Conservation (phyloP, 2,888 invertebrate genomes). For the Synanthedon vespiformis region DNA sequence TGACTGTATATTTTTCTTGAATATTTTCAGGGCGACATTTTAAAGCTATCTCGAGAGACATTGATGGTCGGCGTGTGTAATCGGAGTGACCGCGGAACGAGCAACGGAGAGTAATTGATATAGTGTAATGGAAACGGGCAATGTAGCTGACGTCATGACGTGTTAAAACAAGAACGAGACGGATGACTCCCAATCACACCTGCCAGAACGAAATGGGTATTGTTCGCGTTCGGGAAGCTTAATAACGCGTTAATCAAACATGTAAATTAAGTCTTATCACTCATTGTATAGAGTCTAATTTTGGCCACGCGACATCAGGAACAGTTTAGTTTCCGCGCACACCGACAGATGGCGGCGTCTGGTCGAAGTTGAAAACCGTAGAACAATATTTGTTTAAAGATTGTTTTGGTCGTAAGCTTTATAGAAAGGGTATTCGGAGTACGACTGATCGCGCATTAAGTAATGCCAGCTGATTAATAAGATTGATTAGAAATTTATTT, state of each 20-base stretch:
- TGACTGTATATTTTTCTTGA: slow-evolving; percentile 25
- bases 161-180: slow-evolving; percentile 54
- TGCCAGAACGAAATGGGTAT: slow-evolving; percentile 48
- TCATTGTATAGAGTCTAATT: slow-evolving; percentile 33
- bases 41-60: not conserved
- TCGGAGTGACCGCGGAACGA: slow-evolving; percentile 26
- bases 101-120: slow-evolving; percentile 51
- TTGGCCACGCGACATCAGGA: not conserved
- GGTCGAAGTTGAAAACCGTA: slow-evolving; percentile 17
- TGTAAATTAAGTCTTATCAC: slow-evolving; percentile 47
- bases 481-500: slow-evolving; percentile 12
- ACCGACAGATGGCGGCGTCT: slow-evolving; percentile 32
- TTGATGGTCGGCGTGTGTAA: slow-evolving; percentile 12
- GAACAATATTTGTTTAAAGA: slow-evolving; percentile 5
- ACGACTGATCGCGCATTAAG: slow-evolving; percentile 6
- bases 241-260: slow-evolving; percentile 48
- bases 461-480: slow-evolving; percentile 13
- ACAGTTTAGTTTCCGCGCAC: not conserved
- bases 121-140: slow-evolving; percentile 67
- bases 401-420: slow-evolving; percentile 2
- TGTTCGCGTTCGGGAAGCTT: slow-evolving; percentile 24
- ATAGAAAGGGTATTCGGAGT: slow-evolving; percentile 4
- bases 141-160: slow-evolving; percentile 57
- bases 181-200: slow-evolving; percentile 31
- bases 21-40: slow-evolving; percentile 5